Percentiles rank a stretch among this genome's conserved stretches.
Conservation (phyloP, 2,888 invertebrate species). For the Drosophila gaucha region DNA sequence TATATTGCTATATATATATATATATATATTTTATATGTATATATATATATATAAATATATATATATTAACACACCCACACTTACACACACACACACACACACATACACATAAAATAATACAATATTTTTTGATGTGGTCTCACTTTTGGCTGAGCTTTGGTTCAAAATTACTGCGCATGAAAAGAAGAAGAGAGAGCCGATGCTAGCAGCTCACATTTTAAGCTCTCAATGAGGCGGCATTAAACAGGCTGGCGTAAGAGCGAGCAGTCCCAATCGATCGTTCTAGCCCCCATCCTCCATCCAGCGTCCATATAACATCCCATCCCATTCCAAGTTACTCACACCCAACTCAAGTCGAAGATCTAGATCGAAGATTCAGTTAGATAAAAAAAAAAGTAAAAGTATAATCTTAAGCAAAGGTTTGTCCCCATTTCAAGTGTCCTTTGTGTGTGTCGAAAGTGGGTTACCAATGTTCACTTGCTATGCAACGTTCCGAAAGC, state of each 20-base stretch:
- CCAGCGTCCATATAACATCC: too few relatives aligned
- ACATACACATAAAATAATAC: slow-evolving; percentile 7
- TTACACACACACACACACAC: background rate
- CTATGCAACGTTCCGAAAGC: slow-evolving; percentile 32
- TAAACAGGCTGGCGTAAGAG: slow-evolving; percentile 35
- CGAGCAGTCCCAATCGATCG: slow-evolving; percentile 35
- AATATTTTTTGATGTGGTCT: slow-evolving; percentile 61
- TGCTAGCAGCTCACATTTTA: slow-evolving; percentile 24
- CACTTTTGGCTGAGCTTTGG: slow-evolving; percentile 43
- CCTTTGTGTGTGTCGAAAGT: slow-evolving; percentile 26
- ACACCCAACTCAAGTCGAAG: background rate
- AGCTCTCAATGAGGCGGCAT: slow-evolving; percentile 36
- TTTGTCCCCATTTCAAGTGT: slow-evolving; percentile 14
- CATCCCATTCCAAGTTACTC: too few relatives aligned
- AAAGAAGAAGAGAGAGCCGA: slow-evolving; percentile 44
- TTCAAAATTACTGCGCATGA: slow-evolving; percentile 50
- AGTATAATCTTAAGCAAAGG: too few relatives aligned
- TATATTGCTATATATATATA: slow-evolving; percentile 4
- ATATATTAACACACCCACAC: slow-evolving; percentile 1
- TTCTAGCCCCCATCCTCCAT: slow-evolving; percentile 29
- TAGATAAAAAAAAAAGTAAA: background rate
- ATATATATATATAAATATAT: slow-evolving; percentile 5
- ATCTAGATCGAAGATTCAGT: background rate
- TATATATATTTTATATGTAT: background rate
- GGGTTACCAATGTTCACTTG: slow-evolving; percentile 38